Percentiles rank a stretch among this genome's conserved stretches.
These are phyloP conservation scores for Stegodyphus dumicola DNA, from an alignment of 1,140 invertebrate species.

Conservation along the genomic window DNA sequence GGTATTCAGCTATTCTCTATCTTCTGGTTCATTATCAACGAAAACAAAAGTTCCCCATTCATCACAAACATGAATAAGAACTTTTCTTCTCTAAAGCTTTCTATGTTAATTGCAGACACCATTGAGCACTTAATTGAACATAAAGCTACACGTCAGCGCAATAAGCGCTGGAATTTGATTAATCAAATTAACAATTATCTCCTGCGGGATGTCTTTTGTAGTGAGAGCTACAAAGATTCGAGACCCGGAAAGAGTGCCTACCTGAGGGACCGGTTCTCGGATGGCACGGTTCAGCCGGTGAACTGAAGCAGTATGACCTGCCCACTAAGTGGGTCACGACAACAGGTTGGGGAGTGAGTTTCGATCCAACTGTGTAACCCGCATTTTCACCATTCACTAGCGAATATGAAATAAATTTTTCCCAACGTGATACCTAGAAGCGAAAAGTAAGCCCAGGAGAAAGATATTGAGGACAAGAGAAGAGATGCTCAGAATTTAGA, in stretches of 20 bases:
- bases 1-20: too few species aligned
- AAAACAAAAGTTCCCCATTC: too few species aligned
- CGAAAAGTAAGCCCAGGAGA: not conserved
- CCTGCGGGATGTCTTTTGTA: not conserved
- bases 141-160: not conserved
- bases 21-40: too few species aligned
- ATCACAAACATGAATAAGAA: too few species aligned
- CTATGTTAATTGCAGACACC: conserved; percentile 2
- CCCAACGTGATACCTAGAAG: not conserved
- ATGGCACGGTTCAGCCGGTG: conserved; percentile 47
- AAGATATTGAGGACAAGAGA: not conserved
- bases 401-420: not conserved
- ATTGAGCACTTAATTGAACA: conserved; percentile 7
- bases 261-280: conserved; percentile 31
- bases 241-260: conserved; percentile 26
- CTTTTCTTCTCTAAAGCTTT: not conserved
- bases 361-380: conserved; percentile 22
- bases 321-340: conserved; percentile 38
- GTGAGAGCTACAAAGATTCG: conserved; percentile 2
- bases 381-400: conserved; percentile 8
- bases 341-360: conserved; percentile 22
- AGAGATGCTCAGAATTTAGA: not conserved
- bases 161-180: conserved; percentile 15
- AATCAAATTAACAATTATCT: conserved; percentile 35
- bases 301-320: conserved; percentile 44